A percentile compares a stretch with the other conserved stretches of the same genome.
Evolutionary conservation across 2,797 vertebrate genomes (phyloP).

Genomic region (Schizopygopsis malacanthus): DNA sequence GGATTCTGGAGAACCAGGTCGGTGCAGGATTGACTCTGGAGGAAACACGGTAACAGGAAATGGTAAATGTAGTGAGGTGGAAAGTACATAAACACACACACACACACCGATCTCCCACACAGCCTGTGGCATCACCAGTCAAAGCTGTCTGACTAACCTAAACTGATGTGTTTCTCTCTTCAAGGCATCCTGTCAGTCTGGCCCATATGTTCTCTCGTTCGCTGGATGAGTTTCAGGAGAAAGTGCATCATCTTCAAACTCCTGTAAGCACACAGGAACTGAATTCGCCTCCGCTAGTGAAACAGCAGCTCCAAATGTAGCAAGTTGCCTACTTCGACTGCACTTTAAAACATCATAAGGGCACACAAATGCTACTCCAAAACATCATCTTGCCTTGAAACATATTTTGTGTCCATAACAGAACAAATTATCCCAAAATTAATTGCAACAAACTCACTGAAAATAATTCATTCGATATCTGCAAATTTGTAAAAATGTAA

Average conservation of each 20-base stretch:
- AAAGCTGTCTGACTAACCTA: constrained; percentile 43
- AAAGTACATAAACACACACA: not conserved
- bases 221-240: constrained; percentile 22
- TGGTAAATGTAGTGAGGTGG: constrained; percentile 9
- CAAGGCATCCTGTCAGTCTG: constrained; percentile 47
- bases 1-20: constrained; percentile 16
- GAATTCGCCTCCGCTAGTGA: too few relatives aligned
- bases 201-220: constrained; percentile 32
- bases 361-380: not conserved
- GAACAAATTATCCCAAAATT: too few relatives aligned
- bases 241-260: constrained; percentile 12
- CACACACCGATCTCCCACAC: not conserved
- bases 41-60: constrained; percentile 37
- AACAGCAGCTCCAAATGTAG: not conserved
- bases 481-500: too few relatives aligned
- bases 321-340: not conserved
- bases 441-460: too few relatives aligned
- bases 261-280: constrained; percentile 6
- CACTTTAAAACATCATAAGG: not conserved
- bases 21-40: constrained; percentile 47
- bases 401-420: too few relatives aligned
- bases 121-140: constrained; percentile 24
- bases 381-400: not conserved
- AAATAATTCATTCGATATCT: too few relatives aligned
- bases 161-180: constrained; percentile 38